Evolutionary conservation across 2,797 vertebrate genomes (phyloP).

Genomic region (Rhynchotus rufescens): DNA sequence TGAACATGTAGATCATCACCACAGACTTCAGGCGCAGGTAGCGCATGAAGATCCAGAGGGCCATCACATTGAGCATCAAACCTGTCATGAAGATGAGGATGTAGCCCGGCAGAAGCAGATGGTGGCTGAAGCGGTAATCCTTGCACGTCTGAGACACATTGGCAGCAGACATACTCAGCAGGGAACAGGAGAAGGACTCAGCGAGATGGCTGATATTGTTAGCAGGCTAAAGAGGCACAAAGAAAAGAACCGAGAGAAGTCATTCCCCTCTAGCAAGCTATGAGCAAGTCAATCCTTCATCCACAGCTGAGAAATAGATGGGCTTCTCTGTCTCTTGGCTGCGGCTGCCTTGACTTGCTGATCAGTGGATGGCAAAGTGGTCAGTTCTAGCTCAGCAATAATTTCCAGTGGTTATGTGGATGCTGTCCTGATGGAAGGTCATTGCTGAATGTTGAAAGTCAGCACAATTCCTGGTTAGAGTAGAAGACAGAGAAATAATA

Average conservation of each 20-base stretch:
- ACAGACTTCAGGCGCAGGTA: conserved; percentile 79
- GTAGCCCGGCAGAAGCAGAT: conserved; percentile 78
- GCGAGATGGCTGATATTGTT: background rate
- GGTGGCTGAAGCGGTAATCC: conserved; percentile 70
- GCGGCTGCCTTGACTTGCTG: background rate
- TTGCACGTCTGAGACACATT: conserved; percentile 44
- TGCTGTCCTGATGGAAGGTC: background rate
- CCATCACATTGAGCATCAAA: conserved; percentile 75
- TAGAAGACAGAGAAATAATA: background rate
- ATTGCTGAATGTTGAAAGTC: background rate
- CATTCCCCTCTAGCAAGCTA: background rate
- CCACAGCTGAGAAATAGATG: background rate
- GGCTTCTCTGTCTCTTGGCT: background rate
- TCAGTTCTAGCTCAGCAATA: background rate
- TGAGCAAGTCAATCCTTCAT: background rate
- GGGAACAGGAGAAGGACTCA: background rate
- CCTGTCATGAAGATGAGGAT: conserved; percentile 74
- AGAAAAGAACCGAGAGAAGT: background rate
- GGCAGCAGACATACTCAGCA: conserved; percentile 27
- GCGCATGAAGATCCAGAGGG: conserved; percentile 80
- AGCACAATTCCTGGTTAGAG: conserved; percentile 20
- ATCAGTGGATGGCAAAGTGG: background rate
- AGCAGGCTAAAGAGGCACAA: background rate
- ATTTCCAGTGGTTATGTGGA: background rate
- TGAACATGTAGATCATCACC: conserved; percentile 83